phyloP scores from a whole-genome alignment of 2,113 vertebrate genomes.

The Grammomys dolichurus region DNA sequence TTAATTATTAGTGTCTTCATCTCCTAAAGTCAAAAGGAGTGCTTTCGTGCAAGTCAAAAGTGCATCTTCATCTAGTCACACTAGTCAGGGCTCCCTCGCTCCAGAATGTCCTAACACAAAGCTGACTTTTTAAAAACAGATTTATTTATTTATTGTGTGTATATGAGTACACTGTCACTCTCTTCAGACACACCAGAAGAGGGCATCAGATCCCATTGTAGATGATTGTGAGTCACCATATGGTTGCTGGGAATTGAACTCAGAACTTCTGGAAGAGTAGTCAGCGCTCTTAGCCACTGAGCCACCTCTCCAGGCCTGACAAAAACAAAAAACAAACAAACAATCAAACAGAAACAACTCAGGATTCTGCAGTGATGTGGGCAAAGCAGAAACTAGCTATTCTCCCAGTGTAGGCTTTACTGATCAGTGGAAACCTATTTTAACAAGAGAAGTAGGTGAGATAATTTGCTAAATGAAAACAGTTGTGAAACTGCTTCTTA shows the following conservation, averaged over 20 bases:
- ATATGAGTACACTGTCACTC: too few species aligned
- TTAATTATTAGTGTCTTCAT: background rate
- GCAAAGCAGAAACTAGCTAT: background rate
- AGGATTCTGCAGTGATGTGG: background rate
- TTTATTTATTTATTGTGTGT: too few species aligned
- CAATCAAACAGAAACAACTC: too few species aligned
- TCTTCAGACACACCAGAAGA: too few species aligned
- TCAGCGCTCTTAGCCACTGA: too few species aligned
- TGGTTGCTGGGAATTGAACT: too few species aligned
- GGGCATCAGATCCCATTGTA: too few species aligned
- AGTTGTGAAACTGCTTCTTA: background rate
- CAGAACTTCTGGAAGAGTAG: too few species aligned
- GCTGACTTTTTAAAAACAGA: background rate
- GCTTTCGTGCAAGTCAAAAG: background rate
- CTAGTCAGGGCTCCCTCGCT: background rate
- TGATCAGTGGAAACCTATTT: constrained; percentile 28
- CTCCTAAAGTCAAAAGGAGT: background rate
- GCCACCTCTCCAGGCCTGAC: too few species aligned
- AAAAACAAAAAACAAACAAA: too few species aligned
- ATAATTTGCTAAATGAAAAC: constrained; percentile 25
- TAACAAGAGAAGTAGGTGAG: background rate
- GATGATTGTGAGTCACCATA: too few species aligned
- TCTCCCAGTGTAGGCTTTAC: background rate
- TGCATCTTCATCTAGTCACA: background rate
- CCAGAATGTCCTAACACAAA: background rate